These are phyloP conservation scores for Corythornis cristatus DNA, from an alignment of 2,113 vertebrate genomes.

Conservation along the genomic window DNA sequence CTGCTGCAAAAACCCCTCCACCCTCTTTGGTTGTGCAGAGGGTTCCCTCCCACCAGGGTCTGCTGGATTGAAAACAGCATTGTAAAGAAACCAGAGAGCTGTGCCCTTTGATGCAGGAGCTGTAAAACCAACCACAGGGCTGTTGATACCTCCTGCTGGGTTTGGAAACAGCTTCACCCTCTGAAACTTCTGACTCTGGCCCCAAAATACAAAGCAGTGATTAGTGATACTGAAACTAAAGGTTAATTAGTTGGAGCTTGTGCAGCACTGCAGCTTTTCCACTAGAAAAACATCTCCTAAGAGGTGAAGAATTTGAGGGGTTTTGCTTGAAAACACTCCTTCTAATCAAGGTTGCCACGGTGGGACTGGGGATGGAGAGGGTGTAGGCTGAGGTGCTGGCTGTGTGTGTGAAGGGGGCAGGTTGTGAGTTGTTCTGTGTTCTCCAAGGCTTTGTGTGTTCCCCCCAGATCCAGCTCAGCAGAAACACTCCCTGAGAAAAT, in stretches of 20 bases:
- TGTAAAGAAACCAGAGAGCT: neutral
- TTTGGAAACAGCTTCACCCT: neutral
- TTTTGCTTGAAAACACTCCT: neutral
- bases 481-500: neutral
- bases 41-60: neutral
- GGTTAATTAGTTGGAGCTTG: neutral
- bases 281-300: neutral
- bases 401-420: rapidly evolving
- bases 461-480: neutral
- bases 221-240: neutral
- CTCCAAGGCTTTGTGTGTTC: neutral
- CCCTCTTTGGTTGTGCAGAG: neutral
- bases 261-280: neutral
- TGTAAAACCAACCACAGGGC: neutral
- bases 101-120: neutral
- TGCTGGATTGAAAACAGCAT: neutral
- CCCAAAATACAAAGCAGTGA: neutral
- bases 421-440: neutral
- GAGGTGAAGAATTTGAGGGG: rapidly evolving
- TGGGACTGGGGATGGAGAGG: neutral
- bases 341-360: neutral
- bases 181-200: neutral
- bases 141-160: neutral
- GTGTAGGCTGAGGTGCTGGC: neutral
- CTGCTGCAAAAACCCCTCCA: neutral